Base-by-base conservation (phyloP, 1,140 invertebrate species). In the Drosophila orena region DNA sequence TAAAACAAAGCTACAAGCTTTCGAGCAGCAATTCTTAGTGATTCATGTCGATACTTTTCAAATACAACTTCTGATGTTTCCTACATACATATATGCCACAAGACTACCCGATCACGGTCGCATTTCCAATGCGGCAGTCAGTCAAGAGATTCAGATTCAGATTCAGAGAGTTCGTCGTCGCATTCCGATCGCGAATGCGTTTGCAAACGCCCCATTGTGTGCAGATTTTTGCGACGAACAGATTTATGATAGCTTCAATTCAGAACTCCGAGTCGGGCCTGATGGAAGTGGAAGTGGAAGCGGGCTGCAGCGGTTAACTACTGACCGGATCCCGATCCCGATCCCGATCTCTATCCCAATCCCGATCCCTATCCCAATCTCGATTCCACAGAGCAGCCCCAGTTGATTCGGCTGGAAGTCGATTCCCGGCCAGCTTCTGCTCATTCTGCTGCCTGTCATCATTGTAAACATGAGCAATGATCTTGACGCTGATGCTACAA, bases 381-480 rank as follows among this genome's bases (percentile, higher is more conserved):
- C 17, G 72, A 57, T 65, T 53, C 11, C 57, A 54, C 50, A 54
- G 53, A 75, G 53, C 35, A 70, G 56, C 17, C 35, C 42, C 64
- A 40, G 56, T 38, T 54, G 64, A 70, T 70, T 57, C 42, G 35
- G 37, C 12, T 65, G 40, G 27, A 17, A 43, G 52, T 30, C 27
- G 27, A 40, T 30, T 66, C 59, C 44, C 20, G 14, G 62, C 17
- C 43, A 65, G 43, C 43, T 59, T 52, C 68, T 44, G 40, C 50
- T 64, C 53, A 34, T 75, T 40, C 43, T 47, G 50, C 65, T 75
- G 70, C 44, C 84, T 89, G 86, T 90, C 86, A 91, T 91, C 90
- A 91, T 91, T 90, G 77, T 91, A 91, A 91, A 91, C 90, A 91
- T 91, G 90, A 91, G 90, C 90, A 91, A 91, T 91, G 83, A 89